These are phyloP conservation scores for Pollenia labialis DNA, from an alignment of 2,888 invertebrate species.

Conservation along the genomic window DNA sequence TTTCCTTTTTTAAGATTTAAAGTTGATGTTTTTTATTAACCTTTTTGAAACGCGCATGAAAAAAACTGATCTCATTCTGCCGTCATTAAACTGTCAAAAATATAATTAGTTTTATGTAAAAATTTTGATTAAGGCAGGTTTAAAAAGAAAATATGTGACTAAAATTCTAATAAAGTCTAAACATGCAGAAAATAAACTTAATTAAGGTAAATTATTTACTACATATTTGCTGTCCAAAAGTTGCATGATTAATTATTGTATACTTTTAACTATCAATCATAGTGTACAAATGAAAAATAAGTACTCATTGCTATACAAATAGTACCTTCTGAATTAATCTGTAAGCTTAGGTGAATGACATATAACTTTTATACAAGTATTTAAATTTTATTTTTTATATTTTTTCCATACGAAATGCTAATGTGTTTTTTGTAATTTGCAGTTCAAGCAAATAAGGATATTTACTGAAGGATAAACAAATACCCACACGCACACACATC, in stretches of 20 bases:
- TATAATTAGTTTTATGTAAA: slow-evolving; percentile 44
- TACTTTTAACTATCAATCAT: not conserved
- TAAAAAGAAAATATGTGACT: slow-evolving; percentile 31
- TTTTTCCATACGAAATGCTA: not conserved
- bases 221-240: slow-evolving; percentile 9
- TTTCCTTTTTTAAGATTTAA: too few species aligned
- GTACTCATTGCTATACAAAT: not conserved
- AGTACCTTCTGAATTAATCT: not conserved
- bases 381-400: slow-evolving; percentile 32
- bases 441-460: slow-evolving; percentile 23
- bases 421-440: slow-evolving; percentile 43
- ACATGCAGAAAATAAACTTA: slow-evolving; percentile 1
- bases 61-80: not conserved
- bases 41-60: not conserved
- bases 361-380: slow-evolving; percentile 10
- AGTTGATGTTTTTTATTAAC: too few species aligned
- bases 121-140: slow-evolving; percentile 33
- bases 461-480: not conserved
- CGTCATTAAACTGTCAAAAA: not conserved
- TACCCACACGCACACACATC: not conserved
- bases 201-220: slow-evolving; percentile 13
- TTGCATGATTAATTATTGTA: slow-evolving; percentile 49
- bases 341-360: not conserved
- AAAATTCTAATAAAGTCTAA: slow-evolving; percentile 21
- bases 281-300: not conserved